A percentile compares a stretch with the other conserved stretches of the same genome.
These are phyloP conservation scores for Microctonus aethiopoides DNA, from an alignment of 2,888 invertebrate species.

Conservation along the genomic window DNA sequence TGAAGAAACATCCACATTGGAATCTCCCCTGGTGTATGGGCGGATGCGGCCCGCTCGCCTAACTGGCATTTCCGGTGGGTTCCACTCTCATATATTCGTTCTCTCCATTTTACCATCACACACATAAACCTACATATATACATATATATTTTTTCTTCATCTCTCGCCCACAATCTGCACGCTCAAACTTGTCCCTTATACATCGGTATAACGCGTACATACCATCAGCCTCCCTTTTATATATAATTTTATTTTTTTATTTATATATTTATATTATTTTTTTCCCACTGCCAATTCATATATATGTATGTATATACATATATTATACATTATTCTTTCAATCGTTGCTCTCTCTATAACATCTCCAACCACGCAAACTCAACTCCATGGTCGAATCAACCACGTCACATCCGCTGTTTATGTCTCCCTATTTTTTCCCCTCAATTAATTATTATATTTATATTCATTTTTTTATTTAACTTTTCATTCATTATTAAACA, in stretches of 20 bases:
- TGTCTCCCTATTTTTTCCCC: neutral
- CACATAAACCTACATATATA: too few species aligned
- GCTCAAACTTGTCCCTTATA: neutral
- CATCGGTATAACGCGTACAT: too few species aligned
- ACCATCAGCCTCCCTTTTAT: neutral
- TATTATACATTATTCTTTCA: too few species aligned
- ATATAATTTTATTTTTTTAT: too few species aligned
- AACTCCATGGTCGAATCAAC: conserved; percentile 35
- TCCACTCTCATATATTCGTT: conserved; percentile 46
- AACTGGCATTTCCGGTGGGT: conserved; percentile 62
- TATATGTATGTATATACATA: too few species aligned
- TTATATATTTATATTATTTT: too few species aligned
- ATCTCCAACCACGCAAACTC: conserved; percentile 18
- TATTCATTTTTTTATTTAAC: too few species aligned
- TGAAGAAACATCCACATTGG: conserved; percentile 44
- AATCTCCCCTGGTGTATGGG: conserved; percentile 49
- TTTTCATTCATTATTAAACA: too few species aligned
- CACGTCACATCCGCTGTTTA: conserved; percentile 49
- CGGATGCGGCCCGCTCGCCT: conserved; percentile 61
- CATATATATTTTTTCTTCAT: too few species aligned
- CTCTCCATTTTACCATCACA: conserved; percentile 30
- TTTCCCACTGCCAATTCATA: neutral
- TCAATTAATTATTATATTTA: conserved; percentile 10
- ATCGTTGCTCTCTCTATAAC: neutral
- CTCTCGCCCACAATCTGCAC: conserved; percentile 29